phyloP scores from a whole-genome alignment of 2,888 invertebrate genomes.

The Boloria selene region DNA sequence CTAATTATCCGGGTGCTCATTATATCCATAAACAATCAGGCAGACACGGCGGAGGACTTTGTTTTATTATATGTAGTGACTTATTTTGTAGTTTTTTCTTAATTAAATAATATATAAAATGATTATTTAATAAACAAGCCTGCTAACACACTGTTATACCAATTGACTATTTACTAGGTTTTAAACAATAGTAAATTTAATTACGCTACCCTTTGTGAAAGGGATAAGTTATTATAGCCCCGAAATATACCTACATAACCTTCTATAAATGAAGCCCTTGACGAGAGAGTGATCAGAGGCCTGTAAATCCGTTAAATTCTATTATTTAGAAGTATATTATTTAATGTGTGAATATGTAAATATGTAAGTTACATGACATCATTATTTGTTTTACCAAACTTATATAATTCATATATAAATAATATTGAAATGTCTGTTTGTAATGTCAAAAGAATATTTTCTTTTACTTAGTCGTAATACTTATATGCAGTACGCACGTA shows the following conservation, averaged over 20 bases:
- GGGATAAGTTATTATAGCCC: conserved; percentile 31
- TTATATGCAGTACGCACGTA: too few species aligned
- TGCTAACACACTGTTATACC: conserved; percentile 7
- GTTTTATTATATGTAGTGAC: too few species aligned
- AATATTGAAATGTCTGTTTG: too few species aligned
- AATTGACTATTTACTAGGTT: conserved; percentile 6
- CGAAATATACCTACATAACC: conserved; percentile 21
- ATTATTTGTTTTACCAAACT: too few species aligned
- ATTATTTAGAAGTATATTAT: neutral
- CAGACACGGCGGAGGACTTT: too few species aligned
- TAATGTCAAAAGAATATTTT: too few species aligned
- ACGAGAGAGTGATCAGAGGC: conserved; percentile 8
- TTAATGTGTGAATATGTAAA: neutral
- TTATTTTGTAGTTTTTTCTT: too few species aligned
- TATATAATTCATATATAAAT: too few species aligned
- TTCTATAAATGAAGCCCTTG: conserved; percentile 16
- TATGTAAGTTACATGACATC: neutral
- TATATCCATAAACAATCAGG: too few species aligned
- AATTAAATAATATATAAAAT: too few species aligned
- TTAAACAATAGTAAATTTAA: conserved; percentile 35
- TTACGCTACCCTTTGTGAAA: conserved; percentile 18
- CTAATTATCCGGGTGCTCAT: too few species aligned
- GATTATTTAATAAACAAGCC: neutral
- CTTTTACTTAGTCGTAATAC: too few species aligned
- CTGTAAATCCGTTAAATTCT: conserved; percentile 3